Evolutionary conservation across 1,140 invertebrate species (phyloP).

Genomic region (Gyrodactylus bullatarudis): DNA sequence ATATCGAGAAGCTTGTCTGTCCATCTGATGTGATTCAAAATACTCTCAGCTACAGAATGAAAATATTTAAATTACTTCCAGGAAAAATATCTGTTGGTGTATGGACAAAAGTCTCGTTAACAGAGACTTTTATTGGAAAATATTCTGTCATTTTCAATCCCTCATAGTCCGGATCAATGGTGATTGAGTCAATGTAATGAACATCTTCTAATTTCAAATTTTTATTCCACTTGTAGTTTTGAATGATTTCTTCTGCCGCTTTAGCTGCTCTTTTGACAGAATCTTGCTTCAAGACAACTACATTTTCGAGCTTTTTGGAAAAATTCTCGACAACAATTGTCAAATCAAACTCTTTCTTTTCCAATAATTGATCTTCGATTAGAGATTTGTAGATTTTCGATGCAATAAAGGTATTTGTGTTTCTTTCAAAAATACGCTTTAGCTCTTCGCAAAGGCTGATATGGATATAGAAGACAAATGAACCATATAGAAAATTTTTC

Average conservation of each 20-base stretch:
- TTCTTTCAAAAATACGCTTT: too few species aligned
- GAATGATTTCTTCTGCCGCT: background rate
- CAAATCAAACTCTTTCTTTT: background rate
- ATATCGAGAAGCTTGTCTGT: conserved; percentile 43
- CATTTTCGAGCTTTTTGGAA: background rate
- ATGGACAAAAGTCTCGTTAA: background rate
- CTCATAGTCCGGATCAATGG: background rate
- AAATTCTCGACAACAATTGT: background rate
- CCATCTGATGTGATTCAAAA: conserved; percentile 41
- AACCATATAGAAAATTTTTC: too few species aligned
- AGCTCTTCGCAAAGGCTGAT: too few species aligned
- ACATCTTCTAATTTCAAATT: background rate
- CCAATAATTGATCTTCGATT: background rate
- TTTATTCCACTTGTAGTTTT: background rate
- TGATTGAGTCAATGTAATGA: background rate
- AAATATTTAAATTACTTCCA: background rate
- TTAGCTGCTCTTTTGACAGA: background rate
- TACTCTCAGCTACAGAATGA: conserved; percentile 14
- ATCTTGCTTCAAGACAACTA: background rate
- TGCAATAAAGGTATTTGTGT: background rate
- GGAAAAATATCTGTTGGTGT: background rate
- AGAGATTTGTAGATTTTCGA: background rate
- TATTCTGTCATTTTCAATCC: background rate
- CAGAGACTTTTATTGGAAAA: background rate
- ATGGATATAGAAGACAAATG: too few species aligned